Evolutionary conservation across 2,888 invertebrate genomes (phyloP).

Genomic region (Auanema sp.): DNA sequence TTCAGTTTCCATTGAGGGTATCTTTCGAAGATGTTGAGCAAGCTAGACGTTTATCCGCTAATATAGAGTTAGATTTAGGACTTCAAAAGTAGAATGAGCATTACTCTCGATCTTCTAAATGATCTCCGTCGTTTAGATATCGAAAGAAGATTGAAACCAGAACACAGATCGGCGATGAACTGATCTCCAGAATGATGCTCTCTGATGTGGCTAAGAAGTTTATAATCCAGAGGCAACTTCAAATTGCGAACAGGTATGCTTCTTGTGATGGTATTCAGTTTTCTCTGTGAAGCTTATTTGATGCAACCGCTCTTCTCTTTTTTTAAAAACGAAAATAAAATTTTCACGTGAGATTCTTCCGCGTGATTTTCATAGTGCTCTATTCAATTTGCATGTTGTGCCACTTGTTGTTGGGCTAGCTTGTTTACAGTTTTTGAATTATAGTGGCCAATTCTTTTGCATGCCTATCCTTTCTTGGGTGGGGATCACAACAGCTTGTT

Average conservation of each 20-base stretch:
- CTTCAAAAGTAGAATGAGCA: conserved; percentile 29
- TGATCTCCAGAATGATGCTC: conserved; percentile 41
- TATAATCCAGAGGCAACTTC: conserved; percentile 39
- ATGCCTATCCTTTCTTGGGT: conserved; percentile 42
- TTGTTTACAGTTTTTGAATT: conserved; percentile 8
- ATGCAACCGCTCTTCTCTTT: background rate
- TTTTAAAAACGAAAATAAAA: background rate
- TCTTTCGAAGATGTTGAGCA: conserved; percentile 46
- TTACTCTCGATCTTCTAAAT: background rate
- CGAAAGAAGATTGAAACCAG: conserved; percentile 43
- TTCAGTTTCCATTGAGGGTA: conserved; percentile 44
- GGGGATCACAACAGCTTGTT: conserved; percentile 30
- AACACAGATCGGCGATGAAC: conserved; percentile 41
- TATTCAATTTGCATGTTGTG: background rate
- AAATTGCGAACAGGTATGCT: conserved; percentile 41
- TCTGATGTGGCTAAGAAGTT: conserved; percentile 46
- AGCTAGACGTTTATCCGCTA: conserved; percentile 38
- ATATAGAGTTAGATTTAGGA: conserved; percentile 48
- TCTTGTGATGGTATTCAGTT: too few species aligned
- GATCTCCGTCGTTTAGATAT: conserved; percentile 27
- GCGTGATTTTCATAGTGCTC: background rate
- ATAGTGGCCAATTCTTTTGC: conserved; percentile 41
- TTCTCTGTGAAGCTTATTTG: background rate
- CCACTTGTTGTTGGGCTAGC: background rate
- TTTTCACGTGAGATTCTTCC: background rate